These are phyloP conservation scores for Alfaro cultratus DNA, from an alignment of 2,797 vertebrate genomes.

Conservation along the genomic window DNA sequence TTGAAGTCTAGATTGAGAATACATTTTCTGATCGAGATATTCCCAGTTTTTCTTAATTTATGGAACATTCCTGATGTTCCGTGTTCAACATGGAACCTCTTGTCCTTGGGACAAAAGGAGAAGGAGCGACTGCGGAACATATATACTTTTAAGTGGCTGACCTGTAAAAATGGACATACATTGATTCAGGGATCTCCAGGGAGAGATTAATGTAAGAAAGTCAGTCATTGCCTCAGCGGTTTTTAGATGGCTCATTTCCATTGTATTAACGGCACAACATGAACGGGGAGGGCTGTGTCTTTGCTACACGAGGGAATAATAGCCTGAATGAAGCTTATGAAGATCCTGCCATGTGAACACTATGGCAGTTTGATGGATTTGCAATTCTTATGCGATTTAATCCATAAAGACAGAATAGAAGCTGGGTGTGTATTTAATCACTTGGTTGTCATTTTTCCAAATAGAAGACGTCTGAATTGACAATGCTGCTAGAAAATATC, in stretches of 20 bases:
- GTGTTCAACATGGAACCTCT: background rate
- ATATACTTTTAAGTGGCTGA: constrained; percentile 35
- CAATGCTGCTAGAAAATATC: constrained; percentile 38
- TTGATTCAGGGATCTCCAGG: constrained; percentile 44
- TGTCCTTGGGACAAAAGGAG: constrained; percentile 33
- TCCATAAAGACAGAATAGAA: constrained; percentile 42
- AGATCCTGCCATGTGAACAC: constrained; percentile 35
- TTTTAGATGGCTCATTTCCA: constrained; percentile 49
- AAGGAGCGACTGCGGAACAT: background rate
- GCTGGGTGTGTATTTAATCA: constrained; percentile 28
- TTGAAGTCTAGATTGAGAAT: background rate
- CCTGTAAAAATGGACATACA: constrained; percentile 45
- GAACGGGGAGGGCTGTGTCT: constrained; percentile 2
- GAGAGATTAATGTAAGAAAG: constrained; percentile 34
- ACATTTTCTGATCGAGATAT: background rate
- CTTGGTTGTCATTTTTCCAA: constrained; percentile 23
- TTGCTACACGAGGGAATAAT: constrained; percentile 11
- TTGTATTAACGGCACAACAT: constrained; percentile 36
- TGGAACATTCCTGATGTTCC: background rate
- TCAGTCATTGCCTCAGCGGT: constrained; percentile 49
- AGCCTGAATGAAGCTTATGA: constrained; percentile 40
- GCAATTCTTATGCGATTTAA: constrained; percentile 34
- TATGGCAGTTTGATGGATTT: constrained; percentile 44
- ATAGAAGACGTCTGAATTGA: constrained; percentile 34
- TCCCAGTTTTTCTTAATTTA: background rate